These are phyloP conservation scores for Theocolax elegans DNA, from an alignment of 1,140 invertebrate genomes.

Conservation along the genomic window DNA sequence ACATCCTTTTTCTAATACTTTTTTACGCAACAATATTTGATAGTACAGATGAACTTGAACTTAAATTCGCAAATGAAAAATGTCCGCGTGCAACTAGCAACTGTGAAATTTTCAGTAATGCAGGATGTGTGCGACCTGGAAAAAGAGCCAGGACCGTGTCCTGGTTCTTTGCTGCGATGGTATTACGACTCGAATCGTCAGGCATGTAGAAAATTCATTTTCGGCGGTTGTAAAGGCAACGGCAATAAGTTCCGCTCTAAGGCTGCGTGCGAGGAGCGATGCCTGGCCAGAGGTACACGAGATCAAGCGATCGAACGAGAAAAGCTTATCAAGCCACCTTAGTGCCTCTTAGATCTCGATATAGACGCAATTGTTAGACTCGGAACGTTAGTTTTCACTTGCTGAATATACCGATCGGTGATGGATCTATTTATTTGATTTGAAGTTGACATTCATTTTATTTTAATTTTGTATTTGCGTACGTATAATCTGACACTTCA, in stretches of 20 bases:
- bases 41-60: too few species aligned
- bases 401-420: conserved; percentile 4
- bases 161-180: conserved; percentile 68
- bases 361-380: conserved; percentile 2
- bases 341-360: conserved; percentile 2
- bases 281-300: conserved; percentile 59
- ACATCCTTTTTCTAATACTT: too few species aligned
- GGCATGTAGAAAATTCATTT: conserved; percentile 72
- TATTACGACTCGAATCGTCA: conserved; percentile 70
- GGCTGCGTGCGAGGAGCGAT: conserved; percentile 71
- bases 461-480: neutral
- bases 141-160: conserved; percentile 70
- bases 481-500: too few species aligned
- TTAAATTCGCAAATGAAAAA: too few species aligned
- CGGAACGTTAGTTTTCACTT: conserved; percentile 11
- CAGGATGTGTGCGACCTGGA: conserved; percentile 69
- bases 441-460: neutral
- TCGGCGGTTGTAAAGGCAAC: conserved; percentile 76
- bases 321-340: conserved; percentile 9
- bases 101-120: conserved; percentile 59
- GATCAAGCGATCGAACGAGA: conserved; percentile 3
- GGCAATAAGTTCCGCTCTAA: conserved; percentile 74
- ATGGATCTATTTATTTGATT: neutral
- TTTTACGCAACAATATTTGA: too few species aligned
- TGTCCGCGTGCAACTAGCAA: too few species aligned